phyloP scores from a whole-genome alignment of 2,797 vertebrate species.

The Emys orbicularis region DNA sequence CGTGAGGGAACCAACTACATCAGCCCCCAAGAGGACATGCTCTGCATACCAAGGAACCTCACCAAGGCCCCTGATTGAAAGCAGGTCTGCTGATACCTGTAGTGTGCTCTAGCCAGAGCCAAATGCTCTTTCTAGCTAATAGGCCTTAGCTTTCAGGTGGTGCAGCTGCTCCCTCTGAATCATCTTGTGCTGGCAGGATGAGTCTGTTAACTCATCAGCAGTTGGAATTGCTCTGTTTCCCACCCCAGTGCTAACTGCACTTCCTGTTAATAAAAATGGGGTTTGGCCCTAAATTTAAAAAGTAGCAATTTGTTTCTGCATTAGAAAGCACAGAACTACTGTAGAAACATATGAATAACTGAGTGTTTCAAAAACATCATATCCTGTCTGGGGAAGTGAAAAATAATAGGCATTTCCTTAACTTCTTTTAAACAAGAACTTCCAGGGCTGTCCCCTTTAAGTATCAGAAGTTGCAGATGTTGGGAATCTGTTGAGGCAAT shows the following conservation, averaged over 20 bases:
- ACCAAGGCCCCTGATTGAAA: neutral
- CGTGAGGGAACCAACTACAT: neutral
- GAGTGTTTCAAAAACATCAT: neutral
- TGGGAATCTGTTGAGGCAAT: constrained; percentile 48
- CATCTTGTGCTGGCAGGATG: neutral
- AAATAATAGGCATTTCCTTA: constrained; percentile 50
- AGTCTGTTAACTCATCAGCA: neutral
- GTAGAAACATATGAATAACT: neutral
- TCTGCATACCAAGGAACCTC: neutral
- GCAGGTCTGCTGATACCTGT: neutral
- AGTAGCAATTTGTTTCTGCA: neutral
- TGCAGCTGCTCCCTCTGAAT: neutral
- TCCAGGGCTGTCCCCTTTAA: neutral
- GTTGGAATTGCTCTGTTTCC: neutral
- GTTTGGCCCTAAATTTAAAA: neutral
- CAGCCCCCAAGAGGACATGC: neutral
- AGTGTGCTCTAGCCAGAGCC: neutral
- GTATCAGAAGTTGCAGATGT: neutral
- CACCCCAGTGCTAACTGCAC: neutral
- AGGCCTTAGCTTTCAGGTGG: neutral
- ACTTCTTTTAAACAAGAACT: neutral
- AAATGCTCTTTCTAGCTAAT: neutral
- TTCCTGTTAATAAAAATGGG: neutral
- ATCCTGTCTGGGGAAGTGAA: constrained; percentile 51
- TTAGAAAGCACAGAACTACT: constrained; percentile 25